Evolutionary conservation across 2,113 vertebrate genomes (phyloP).

Genomic region (Ondatra zibethicus): DNA sequence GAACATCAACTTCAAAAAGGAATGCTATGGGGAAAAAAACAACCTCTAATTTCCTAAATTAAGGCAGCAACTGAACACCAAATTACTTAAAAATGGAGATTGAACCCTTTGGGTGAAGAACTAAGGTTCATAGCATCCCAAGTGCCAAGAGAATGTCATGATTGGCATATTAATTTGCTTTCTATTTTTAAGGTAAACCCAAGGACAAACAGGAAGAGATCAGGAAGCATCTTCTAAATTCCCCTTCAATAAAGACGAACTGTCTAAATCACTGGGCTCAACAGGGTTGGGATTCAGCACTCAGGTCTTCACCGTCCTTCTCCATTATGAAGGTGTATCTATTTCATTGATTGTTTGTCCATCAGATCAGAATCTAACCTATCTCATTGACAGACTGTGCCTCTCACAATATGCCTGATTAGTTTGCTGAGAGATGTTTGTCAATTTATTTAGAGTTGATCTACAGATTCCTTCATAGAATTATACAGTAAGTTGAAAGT

Average conservation of each 20-base stretch:
- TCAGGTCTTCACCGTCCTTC: slow-evolving; percentile 91
- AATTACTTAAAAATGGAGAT: slow-evolving; percentile 48
- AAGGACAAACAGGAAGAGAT: slow-evolving; percentile 52
- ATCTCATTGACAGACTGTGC: slow-evolving; percentile 91
- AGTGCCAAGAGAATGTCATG: slow-evolving; percentile 48
- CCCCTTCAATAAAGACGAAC: slow-evolving; percentile 45
- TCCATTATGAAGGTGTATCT: slow-evolving; percentile 94
- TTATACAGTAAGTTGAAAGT: slow-evolving; percentile 57
- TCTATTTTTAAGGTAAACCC: slow-evolving; percentile 56
- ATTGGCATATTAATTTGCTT: slow-evolving; percentile 65
- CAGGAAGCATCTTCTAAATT: slow-evolving; percentile 35
- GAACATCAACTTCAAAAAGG: slow-evolving; percentile 37
- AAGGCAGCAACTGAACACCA: not conserved
- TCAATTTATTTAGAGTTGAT: slow-evolving; percentile 66
- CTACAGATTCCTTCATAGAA: slow-evolving; percentile 44
- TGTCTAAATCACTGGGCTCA: slow-evolving; percentile 35
- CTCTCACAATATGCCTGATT: slow-evolving; percentile 53
- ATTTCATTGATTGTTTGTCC: slow-evolving; percentile 94
- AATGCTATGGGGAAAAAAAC: slow-evolving; percentile 44
- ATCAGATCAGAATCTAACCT: slow-evolving; percentile 94
- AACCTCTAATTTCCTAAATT: slow-evolving; percentile 16
- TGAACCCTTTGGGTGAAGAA: slow-evolving; percentile 4
- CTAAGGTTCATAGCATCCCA: slow-evolving; percentile 3
- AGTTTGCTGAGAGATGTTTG: slow-evolving; percentile 58
- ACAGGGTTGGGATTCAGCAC: slow-evolving; percentile 91